Conservation (phyloP, 2,888 invertebrate genomes). For the Drosophila subquinaria region DNA sequence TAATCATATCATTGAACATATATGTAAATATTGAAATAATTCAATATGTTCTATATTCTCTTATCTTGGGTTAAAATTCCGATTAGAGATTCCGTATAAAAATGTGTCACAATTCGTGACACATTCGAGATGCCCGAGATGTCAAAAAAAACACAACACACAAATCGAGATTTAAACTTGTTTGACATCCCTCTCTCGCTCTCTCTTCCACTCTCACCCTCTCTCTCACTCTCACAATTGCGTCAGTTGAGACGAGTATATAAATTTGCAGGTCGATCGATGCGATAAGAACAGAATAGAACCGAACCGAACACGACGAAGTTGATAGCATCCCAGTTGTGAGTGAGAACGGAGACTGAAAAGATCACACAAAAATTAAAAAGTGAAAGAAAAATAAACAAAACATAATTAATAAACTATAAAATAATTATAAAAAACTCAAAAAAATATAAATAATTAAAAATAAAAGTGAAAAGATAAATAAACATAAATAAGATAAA, state of each 20-base stretch:
- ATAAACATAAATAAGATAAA: too few relatives aligned
- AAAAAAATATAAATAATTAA: too few relatives aligned
- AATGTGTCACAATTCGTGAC: background rate
- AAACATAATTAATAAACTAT: background rate
- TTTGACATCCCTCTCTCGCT: conserved; percentile 6
- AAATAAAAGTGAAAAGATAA: too few relatives aligned
- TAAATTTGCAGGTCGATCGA: conserved; percentile 21
- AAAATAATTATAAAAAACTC: background rate
- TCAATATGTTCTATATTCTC: background rate
- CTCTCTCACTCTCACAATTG: background rate
- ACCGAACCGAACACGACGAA: conserved; percentile 12
- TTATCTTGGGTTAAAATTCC: background rate
- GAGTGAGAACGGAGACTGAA: background rate
- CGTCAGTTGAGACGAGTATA: conserved; percentile 19
- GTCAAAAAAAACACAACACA: background rate
- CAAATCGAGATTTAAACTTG: conserved; percentile 45
- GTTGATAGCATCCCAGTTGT: conserved; percentile 25
- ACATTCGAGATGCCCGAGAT: background rate
- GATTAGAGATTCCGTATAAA: background rate
- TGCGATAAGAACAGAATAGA: conserved; percentile 46
- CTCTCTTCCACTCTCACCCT: background rate
- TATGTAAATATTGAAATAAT: too few relatives aligned
- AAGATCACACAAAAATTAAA: background rate
- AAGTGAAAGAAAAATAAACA: background rate
- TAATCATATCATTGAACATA: too few relatives aligned